Evolutionary conservation across 2,888 invertebrate genomes (phyloP).

Genomic region (Clistopyga incitator): DNA sequence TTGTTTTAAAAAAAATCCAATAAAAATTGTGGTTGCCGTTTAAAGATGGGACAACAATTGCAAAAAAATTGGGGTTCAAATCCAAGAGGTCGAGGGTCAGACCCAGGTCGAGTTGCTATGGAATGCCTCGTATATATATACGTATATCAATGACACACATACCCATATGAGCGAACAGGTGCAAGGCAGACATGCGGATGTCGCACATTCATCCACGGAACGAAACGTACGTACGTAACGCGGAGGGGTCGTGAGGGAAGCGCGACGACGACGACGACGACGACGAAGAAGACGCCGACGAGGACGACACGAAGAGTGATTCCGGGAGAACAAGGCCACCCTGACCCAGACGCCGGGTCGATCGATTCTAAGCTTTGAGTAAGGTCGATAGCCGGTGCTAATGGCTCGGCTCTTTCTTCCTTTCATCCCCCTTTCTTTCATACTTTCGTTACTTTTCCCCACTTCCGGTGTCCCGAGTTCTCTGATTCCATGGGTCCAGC

Average conservation of each 20-base stretch:
- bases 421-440: constrained; percentile 8
- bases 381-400: constrained; percentile 65
- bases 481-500: neutral
- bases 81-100: no score
- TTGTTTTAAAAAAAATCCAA: no score
- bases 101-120: no score
- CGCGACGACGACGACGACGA: constrained; percentile 41
- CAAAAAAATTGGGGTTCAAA: no score
- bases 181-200: constrained; percentile 49
- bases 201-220: constrained; percentile 60
- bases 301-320: constrained; percentile 61
- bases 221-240: constrained; percentile 57
- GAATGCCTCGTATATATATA: constrained; percentile 13
- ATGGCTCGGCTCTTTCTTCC: constrained; percentile 48
- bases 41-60: no score
- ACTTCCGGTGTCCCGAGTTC: neutral
- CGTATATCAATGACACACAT: constrained; percentile 24
- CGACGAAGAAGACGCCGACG: constrained; percentile 45
- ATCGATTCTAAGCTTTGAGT: constrained; percentile 63
- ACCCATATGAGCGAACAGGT: constrained; percentile 34
- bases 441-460: neutral
- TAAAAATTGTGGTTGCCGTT: no score
- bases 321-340: constrained; percentile 75
- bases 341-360: constrained; percentile 77
- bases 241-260: constrained; percentile 42